Base-by-base conservation (phyloP, 2,797 vertebrate species). In the Sebastes cheni region DNA sequence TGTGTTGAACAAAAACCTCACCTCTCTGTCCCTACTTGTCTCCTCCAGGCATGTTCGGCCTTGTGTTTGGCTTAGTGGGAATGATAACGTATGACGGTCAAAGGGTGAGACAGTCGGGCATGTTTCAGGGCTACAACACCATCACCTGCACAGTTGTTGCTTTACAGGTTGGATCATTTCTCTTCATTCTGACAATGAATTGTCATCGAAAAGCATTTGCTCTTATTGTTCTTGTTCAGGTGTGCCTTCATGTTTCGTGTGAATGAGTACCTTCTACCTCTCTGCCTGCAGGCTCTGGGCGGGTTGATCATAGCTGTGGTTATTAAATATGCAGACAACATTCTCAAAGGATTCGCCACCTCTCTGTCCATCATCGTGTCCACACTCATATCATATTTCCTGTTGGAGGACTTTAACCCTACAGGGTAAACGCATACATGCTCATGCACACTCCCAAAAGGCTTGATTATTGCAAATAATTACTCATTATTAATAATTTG, bases 261-360 rank as follows among this genome's bases (percentile, higher is more conserved):
- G 14, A 46, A 18, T 23, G 9, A 66, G 8, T 36, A 23, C 5
- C 62, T 77, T 52, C 3, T 56, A 72, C 67, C 18, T 71, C 25
- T 83, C 12, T 81, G 14, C 68, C 32, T 42, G n/a, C 93, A 99
- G 99, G 98, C 99, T 89, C 90, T 99, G 65, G 98, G 98, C 8
- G 99, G 99, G 2, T 93, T 99, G 88, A 95, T 99, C 36, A 89
- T 99, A 79, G 99, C 98, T 22, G 96, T 98, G 68, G 99, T 99
- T 83, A 99, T 99, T 91, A 99, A 99, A 93, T 99, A 99, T 9
- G 98, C 99, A 0, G 99, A 99, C 94, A 99, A 99, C 92, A 99
- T 99, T 91, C 97, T 99, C 81, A 99, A 99, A 95, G 98, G 99
- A 85, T 99, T 99, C 76, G 98, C 98, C 20, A 97, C 98, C 6